Conservation (phyloP, 2,113 vertebrate species). For the Litocranius walleri region DNA sequence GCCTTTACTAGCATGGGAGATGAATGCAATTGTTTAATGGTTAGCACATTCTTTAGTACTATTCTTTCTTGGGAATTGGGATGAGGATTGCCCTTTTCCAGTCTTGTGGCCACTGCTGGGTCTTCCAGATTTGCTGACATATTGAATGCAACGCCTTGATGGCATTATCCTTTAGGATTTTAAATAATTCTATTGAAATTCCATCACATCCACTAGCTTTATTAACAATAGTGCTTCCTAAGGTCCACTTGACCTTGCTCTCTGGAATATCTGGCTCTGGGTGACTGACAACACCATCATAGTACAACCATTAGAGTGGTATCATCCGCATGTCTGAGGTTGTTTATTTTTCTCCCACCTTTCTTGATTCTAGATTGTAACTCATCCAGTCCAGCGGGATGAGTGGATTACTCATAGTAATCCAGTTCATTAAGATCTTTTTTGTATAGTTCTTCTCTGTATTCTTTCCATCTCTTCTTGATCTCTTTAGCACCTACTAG, state of each 20-base stretch:
- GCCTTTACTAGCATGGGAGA: background rate
- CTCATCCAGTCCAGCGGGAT: too few species aligned
- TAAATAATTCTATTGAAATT: background rate
- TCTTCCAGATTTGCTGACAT: background rate
- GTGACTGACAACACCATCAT: background rate
- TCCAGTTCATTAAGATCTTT: background rate
- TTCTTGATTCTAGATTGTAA: too few species aligned
- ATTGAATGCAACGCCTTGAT: background rate
- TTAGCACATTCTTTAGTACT: background rate
- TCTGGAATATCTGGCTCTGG: background rate
- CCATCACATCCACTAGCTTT: background rate
- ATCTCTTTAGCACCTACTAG: background rate
- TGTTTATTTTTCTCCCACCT: too few species aligned
- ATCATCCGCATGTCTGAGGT: too few species aligned
- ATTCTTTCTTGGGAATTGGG: background rate
- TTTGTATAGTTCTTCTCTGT: background rate
- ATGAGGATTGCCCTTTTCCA: background rate
- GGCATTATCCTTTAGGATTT: background rate
- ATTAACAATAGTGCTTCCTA: background rate
- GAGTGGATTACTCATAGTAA: background rate
- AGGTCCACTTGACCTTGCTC: background rate
- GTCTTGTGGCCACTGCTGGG: background rate
- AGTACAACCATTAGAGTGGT: background rate
- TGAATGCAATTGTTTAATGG: background rate
- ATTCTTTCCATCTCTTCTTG: background rate